phyloP scores from a whole-genome alignment of 2,113 vertebrate genomes.

The Epinephelus moara region DNA sequence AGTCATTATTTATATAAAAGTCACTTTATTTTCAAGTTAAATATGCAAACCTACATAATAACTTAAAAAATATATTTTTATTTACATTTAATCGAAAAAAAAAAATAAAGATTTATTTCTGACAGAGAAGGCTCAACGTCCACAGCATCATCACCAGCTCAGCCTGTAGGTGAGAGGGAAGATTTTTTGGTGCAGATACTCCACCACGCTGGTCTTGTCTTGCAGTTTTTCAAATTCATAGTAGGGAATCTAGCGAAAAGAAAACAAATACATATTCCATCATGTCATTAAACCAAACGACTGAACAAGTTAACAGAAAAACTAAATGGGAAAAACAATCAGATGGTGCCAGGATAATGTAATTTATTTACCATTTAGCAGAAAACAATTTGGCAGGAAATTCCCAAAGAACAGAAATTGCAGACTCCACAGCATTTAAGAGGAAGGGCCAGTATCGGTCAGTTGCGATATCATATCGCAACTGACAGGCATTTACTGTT shows the following conservation, averaged over 20 bases:
- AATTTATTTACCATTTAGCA: not conserved
- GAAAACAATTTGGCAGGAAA: not conserved
- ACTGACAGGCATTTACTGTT: too few species aligned
- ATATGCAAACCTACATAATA: slow-evolving; percentile 10
- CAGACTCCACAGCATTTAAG: too few species aligned
- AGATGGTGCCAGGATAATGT: not conserved
- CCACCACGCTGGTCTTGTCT: slow-evolving; percentile 76
- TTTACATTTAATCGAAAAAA: slow-evolving; percentile 33
- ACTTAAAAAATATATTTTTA: slow-evolving; percentile 18
- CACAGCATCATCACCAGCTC: slow-evolving; percentile 77
- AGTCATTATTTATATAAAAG: slow-evolving; percentile 39
- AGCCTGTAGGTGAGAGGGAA: slow-evolving; percentile 86
- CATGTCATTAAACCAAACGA: not conserved
- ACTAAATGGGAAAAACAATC: not conserved
- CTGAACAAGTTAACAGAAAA: too few species aligned
- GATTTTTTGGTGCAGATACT: slow-evolving; percentile 92
- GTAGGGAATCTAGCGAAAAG: slow-evolving; percentile 88
- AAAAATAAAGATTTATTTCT: not conserved
- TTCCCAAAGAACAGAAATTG: not conserved
- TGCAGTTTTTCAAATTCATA: slow-evolving; percentile 87
- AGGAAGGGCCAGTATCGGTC: too few species aligned
- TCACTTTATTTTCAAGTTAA: slow-evolving; percentile 60
- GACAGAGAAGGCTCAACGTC: not conserved
- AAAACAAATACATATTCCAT: not conserved
- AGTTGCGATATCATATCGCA: too few species aligned